Evolutionary conservation across 2,888 invertebrate genomes (phyloP), one percentile per base, ranked within the genome.

Genomic region (Nemurella pictetii): DNA sequence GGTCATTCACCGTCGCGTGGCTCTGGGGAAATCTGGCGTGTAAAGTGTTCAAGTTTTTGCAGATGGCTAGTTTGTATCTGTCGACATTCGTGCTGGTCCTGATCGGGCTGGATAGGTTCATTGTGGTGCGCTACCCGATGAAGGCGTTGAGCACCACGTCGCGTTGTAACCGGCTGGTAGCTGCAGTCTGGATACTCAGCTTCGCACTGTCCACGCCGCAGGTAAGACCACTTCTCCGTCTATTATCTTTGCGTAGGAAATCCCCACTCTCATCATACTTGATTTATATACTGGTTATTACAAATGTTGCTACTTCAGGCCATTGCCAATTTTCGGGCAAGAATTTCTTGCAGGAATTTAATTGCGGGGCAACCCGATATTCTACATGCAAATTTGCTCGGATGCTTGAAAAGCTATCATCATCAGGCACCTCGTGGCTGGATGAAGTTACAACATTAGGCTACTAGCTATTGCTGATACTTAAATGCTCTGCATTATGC

Each of bases 1-100:
- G 96, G 96, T 94, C 93, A 75, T 95, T 94, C 84, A 94, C 95
- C 0, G 96, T 97, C 0, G 94, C 95, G 86, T 97, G 96, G 96
- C 91, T 94, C 80, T 96, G 95, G 20, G 96, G 95, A 0, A 95
- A 96, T 88, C 89, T 93, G 12, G 92, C 93, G 77, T 97, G 97
- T 90, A 96, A 96, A 90, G 87, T 95, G 84, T 94, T 96, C 88
- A 97, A 96, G 90, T 95, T 94, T 87, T 91, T 95, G 81, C 96
- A 96, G 90, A 95, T 96, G 93, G 95, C 96, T 88, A 94, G 96
- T 83, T 91, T 97, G 84, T 96, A 96, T 89, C 90, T 96, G 86
- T 96, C 96, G 86, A 96, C 96, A 0, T 96, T 95, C 89, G 93
- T 96, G 74, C 91, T 96, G 29, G 96, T 96, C 36, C 92, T 96